Evolutionary conservation across 2,113 vertebrate genomes (phyloP).

Genomic region (Ondatra zibethicus): DNA sequence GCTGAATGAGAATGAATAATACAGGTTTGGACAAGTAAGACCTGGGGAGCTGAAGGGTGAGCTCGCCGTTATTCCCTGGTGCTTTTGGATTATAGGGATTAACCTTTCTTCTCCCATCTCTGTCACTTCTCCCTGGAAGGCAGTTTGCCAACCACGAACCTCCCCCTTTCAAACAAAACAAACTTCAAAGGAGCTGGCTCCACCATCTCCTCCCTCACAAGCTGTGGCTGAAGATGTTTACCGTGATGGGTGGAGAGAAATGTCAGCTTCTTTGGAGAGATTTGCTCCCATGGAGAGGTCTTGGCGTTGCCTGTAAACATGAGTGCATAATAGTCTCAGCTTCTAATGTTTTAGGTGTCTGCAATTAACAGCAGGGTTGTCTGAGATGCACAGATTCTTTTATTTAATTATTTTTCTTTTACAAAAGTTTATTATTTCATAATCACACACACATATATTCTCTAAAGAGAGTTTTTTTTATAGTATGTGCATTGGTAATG

Average conservation of each 20-base stretch:
- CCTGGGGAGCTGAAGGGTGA: neutral
- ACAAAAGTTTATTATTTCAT: neutral
- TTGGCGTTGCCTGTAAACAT: neutral
- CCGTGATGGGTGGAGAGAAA: neutral
- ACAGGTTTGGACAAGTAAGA: neutral
- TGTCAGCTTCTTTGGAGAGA: neutral
- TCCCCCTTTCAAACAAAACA: neutral
- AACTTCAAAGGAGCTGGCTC: neutral
- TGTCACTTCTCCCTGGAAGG: neutral
- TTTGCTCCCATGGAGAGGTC: neutral
- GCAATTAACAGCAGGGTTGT: neutral
- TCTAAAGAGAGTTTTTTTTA: too few species aligned
- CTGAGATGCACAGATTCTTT: neutral
- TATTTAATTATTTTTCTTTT: neutral
- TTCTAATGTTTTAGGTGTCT: neutral
- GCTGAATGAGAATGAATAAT: neutral
- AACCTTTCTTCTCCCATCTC: neutral
- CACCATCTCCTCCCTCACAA: neutral
- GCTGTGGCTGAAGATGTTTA: neutral
- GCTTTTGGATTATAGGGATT: neutral
- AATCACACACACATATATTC: neutral
- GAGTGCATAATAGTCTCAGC: neutral
- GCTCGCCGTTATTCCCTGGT: neutral
- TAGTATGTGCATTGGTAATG: too few species aligned
- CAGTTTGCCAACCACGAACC: neutral